Evolutionary conservation across 2,888 invertebrate genomes (phyloP), one percentile per base, ranked within the genome.

Genomic region (Dermolepida albohirtum): DNA sequence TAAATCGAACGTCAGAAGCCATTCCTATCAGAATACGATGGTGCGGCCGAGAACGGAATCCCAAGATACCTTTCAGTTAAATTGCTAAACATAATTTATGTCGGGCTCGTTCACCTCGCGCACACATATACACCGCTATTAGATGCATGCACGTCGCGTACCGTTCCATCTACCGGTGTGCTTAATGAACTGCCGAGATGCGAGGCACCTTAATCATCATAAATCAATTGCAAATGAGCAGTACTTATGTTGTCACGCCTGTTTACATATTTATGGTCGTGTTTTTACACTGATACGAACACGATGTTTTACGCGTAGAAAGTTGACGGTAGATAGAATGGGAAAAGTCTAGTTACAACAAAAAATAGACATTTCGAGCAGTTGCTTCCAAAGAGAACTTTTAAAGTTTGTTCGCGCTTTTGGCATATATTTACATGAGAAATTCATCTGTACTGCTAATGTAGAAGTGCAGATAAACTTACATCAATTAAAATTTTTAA

Each of bases 41-140:
- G 41, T 29, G 22, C 22, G 49, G 49, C 59, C 29, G 59, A 39
- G 59, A 6, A 47, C 49, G 65, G 68, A 68, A 66, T 70, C 70
- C 70, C 70, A 54, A 64, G 70, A 64, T 68, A 66, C 65, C 72
- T 71, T 71, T 72, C 71, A 64, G 65, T 66, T 69, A 73, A 73
- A 73, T 73, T 73, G 71, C 71, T 70, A 71, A 73, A 71, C 72
- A 72, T 72, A 73, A 73, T 73, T 73, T 73, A 73, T 73, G 70
- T 62, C 39, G 34, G 47, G 47, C 59, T 47, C 59, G 59, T 62
- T 62, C 59, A 59, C 69, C 64, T 63, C 47, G 70, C 66, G 67
- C 62, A 44, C 65, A 43, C 39, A 49, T 49, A 34, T 50, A 64
- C 68, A 59, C 66, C 62, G 59, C 59, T 62, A 62, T 43, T 59